Evolutionary conservation across 2,888 invertebrate genomes (phyloP).

Genomic region (Abrostola triplasia): DNA sequence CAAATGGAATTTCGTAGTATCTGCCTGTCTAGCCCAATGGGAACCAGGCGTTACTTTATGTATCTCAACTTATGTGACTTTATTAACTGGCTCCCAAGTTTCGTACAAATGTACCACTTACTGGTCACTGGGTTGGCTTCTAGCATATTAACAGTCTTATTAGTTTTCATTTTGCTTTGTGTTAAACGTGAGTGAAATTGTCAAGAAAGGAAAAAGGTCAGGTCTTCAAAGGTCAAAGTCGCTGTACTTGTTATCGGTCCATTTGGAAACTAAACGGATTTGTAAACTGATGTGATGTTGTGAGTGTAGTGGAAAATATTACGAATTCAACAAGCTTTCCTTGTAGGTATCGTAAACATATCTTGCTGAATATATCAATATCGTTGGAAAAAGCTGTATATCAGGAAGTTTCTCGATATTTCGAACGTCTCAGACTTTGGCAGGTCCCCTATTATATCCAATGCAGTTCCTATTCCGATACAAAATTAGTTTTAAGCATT

Average conservation of each 20-base stretch:
- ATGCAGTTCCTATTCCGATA: too few relatives aligned
- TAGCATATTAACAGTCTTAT: constrained; percentile 11
- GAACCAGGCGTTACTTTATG: not conserved
- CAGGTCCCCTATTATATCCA: too few relatives aligned
- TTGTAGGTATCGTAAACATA: too few relatives aligned
- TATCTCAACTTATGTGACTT: constrained; percentile 17
- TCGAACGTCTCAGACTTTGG: too few relatives aligned
- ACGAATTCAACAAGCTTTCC: too few relatives aligned
- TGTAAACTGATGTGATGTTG: not conserved
- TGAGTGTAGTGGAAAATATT: too few relatives aligned
- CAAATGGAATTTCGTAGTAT: too few relatives aligned
- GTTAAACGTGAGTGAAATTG: constrained; percentile 10
- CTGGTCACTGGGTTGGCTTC: constrained; percentile 7
- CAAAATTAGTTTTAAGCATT: too few relatives aligned
- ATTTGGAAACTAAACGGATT: constrained; percentile 27
- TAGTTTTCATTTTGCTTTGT: constrained; percentile 2
- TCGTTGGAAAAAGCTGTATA: too few relatives aligned
- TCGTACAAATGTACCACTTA: not conserved
- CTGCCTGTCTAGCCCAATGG: not conserved
- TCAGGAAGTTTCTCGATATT: too few relatives aligned
- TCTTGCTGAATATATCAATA: too few relatives aligned
- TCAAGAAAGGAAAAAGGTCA: constrained; percentile 14
- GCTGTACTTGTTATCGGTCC: constrained; percentile 7
- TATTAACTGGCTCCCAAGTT: not conserved
- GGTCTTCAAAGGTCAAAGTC: constrained; percentile 32